Conservation (phyloP, 2,113 vertebrate species). For the Condylura cristata region DNA sequence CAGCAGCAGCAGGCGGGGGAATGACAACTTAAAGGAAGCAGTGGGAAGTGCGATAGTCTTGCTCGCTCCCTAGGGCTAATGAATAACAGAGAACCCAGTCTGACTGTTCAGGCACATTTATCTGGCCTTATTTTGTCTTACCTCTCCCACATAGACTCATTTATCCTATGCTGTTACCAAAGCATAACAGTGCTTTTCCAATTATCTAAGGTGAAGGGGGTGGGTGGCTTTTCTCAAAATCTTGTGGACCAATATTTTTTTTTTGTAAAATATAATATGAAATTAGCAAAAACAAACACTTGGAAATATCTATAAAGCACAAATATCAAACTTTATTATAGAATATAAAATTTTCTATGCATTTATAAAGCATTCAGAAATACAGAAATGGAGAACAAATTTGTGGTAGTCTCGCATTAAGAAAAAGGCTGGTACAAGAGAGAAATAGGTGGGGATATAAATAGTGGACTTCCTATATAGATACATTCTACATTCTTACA, state of each 20-base stretch:
- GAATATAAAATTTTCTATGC: neutral
- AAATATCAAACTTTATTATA: neutral
- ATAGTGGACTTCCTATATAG: neutral
- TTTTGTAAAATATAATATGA: neutral
- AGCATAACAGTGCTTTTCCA: neutral
- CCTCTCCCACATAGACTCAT: neutral
- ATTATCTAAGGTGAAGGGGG: neutral
- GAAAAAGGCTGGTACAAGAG: neutral
- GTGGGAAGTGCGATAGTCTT: neutral
- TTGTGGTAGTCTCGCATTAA: neutral
- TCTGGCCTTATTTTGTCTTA: neutral
- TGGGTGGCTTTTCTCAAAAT: neutral
- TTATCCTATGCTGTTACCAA: neutral
- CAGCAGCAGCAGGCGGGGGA: neutral
- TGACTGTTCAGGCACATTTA: neutral
- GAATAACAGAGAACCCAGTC: conserved; percentile 43
- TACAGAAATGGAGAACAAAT: neutral
- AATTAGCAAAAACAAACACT: neutral
- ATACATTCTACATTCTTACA: neutral
- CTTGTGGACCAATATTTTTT: neutral
- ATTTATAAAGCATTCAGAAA: neutral
- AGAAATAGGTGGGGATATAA: too few species aligned
- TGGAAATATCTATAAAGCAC: neutral
- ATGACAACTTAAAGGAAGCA: neutral
- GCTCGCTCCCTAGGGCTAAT: neutral